Evolutionary conservation across 2,797 vertebrate genomes (phyloP), one percentile per base, ranked within the genome.

Genomic region (Brachymystax lenok): DNA sequence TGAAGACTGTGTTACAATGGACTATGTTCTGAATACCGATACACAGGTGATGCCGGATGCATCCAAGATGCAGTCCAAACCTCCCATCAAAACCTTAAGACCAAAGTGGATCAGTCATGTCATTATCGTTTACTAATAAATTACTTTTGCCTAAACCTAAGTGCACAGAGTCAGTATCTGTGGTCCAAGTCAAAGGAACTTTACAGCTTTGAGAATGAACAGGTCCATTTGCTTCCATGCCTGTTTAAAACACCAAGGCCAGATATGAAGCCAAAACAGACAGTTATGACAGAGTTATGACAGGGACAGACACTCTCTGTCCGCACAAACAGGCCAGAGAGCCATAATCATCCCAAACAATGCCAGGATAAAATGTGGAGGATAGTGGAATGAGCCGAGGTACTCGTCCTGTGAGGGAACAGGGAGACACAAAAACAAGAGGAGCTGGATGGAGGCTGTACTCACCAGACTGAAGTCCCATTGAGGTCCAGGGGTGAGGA

Each of bases 381-480:
- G 40, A 46, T 3, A 46, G 10, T 12, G 40, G 40, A 46, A 46
- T 46, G 40, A 46, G 10, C 40, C 40, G 3, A 13, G 40, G 40
- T 35, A 35, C 30, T 3, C 3, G 30, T n/a, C 13, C 63, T 66
- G 63, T 16, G 63, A 30, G 4, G 56, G 19, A 17, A 21, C 7
- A 52, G 24, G 8, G 27, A 19, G 35, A 40, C 17, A 74, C 67
- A 24, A 5, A 13, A 73, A 24, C 63, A 72, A 12, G n/a, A 21
- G 10, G 19, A 63, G 40, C 1, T 33, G 35, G 24, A 19, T 59
- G 52, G n/a, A 14, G 30, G 13, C 74, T 61, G 64, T n/a, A 79
- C 96, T 95, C 86, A 98, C 96, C 96, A 99, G 85, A 74, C 92
- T 95, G 84, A 97, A 96, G 84, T 97, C 96, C 97, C 98, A 98